Percentiles rank a stretch among this genome's conserved stretches.
Evolutionary conservation across 2,113 vertebrate genomes (phyloP).

Genomic region (Pollachius pollachius): DNA sequence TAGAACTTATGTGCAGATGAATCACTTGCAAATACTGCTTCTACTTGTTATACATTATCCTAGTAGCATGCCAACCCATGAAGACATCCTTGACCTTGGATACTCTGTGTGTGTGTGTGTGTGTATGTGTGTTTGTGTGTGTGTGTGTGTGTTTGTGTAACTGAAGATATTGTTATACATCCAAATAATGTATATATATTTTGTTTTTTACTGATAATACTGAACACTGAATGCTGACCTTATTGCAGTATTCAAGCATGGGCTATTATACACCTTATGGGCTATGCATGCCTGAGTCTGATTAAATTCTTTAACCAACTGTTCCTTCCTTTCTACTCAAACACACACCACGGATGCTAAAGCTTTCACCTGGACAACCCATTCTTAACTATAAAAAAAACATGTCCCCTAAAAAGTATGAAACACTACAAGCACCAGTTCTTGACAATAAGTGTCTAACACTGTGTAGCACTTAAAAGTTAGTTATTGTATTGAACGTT

Average conservation of each 20-base stretch:
- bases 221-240: too few species aligned
- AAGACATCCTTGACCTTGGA: too few species aligned
- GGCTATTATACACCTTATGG: too few species aligned
- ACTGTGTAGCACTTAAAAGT: constrained; percentile 55
- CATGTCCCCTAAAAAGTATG: constrained; percentile 19
- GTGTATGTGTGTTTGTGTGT: too few species aligned
- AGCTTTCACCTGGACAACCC: constrained; percentile 33
- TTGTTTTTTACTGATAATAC: too few species aligned
- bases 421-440: constrained; percentile 56
- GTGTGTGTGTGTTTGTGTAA: too few species aligned
- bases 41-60: background rate
- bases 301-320: constrained; percentile 11
- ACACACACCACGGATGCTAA: constrained; percentile 39
- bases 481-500: constrained; percentile 50
- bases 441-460: constrained; percentile 29
- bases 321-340: background rate
- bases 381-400: constrained; percentile 27
- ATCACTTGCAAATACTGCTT: too few species aligned
- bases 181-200: background rate
- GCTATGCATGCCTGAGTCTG: background rate
- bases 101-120: too few species aligned
- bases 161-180: too few species aligned
- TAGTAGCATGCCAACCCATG: too few species aligned
- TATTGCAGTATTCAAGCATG: too few species aligned
- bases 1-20: background rate